Percentiles rank a stretch among this genome's conserved stretches.
These are phyloP conservation scores for Dreissena polymorpha DNA, from an alignment of 1,140 invertebrate genomes.

Conservation along the genomic window DNA sequence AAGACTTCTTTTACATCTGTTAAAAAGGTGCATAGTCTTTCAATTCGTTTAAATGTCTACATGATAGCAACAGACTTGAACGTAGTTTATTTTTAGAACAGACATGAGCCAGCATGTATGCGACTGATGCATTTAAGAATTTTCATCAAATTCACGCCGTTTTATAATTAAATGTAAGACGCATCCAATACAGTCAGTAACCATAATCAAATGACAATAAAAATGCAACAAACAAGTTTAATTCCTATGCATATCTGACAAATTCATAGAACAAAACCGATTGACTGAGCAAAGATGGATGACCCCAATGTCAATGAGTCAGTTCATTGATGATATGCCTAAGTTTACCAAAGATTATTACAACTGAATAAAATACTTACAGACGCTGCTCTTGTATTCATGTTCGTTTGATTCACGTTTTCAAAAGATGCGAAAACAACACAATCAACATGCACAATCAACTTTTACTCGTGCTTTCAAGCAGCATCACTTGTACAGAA, in stretches of 20 bases:
- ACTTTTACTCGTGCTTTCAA: constrained; percentile 44
- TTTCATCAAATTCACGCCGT: too few relatives aligned
- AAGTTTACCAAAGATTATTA: too few relatives aligned
- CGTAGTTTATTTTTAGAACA: constrained; percentile 18
- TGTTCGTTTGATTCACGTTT: constrained; percentile 29
- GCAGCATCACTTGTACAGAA: constrained; percentile 52
- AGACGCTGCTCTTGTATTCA: constrained; percentile 63
- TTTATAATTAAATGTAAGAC: too few relatives aligned
- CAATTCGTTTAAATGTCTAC: background rate
- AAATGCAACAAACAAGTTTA: too few relatives aligned
- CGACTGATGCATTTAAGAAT: background rate
- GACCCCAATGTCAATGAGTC: too few relatives aligned
- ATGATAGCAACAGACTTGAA: constrained; percentile 10
- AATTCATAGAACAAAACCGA: too few relatives aligned
- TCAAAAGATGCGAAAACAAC: constrained; percentile 55
- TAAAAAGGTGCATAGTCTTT: background rate
- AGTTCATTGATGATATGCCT: too few relatives aligned
- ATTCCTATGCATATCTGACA: too few relatives aligned
- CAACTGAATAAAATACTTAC: constrained; percentile 55
- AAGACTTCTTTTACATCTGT: too few relatives aligned
- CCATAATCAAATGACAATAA: too few relatives aligned
- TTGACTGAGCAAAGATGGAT: too few relatives aligned
- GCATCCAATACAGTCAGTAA: too few relatives aligned
- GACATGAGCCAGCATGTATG: constrained; percentile 9
- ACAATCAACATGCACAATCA: constrained; percentile 24